These are phyloP conservation scores for Crax fasciolata DNA, from an alignment of 2,797 vertebrate species.

Conservation along the genomic window DNA sequence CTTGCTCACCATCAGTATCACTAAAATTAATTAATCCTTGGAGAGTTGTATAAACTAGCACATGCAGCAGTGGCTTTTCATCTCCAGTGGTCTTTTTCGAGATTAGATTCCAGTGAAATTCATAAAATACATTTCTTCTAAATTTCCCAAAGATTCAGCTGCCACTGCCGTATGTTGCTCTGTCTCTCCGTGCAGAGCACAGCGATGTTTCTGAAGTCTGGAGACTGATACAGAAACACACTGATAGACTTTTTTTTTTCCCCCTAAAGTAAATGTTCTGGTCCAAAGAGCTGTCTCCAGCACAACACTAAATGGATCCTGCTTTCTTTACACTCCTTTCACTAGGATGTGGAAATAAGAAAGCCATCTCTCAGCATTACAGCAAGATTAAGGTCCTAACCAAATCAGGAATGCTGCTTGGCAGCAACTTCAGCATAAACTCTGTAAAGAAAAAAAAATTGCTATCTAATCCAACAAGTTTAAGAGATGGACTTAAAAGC, in stretches of 20 bases:
- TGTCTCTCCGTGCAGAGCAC: background rate
- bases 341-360: background rate
- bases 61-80: constrained; percentile 3
- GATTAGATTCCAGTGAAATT: constrained; percentile 24
- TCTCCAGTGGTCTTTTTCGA: background rate
- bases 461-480: background rate
- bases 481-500: background rate
- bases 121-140: background rate
- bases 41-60: constrained; percentile 17
- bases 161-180: background rate
- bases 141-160: constrained; percentile 7
- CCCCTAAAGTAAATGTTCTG: background rate
- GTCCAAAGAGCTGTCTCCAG: background rate
- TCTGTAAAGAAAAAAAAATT: background rate
- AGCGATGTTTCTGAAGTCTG: background rate
- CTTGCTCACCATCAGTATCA: background rate
- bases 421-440: background rate
- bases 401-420: background rate
- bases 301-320: background rate
- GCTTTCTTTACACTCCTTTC: background rate
- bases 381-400: background rate
- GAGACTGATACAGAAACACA: background rate
- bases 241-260: background rate
- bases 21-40: constrained; percentile 57
- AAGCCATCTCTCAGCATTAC: background rate